Conservation (phyloP, 2,797 vertebrate species). For the Rhyacichthys aspro region DNA sequence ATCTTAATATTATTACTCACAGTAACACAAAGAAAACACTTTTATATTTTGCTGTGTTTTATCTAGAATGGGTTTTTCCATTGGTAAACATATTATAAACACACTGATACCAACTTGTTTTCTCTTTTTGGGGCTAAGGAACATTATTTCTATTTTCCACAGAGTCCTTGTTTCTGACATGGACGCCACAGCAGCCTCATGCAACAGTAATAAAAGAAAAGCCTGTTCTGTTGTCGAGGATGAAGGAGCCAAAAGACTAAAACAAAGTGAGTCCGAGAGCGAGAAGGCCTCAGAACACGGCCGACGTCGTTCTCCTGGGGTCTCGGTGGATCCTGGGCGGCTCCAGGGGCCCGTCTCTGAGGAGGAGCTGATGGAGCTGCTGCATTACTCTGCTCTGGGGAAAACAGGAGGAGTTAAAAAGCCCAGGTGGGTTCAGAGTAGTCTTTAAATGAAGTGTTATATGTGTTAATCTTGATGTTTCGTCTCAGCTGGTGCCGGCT, state of each 20-base stretch:
- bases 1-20: too few species aligned
- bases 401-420: conserved; percentile 60
- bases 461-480: background rate
- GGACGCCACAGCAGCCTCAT: conserved; percentile 23
- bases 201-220: conserved; percentile 50
- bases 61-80: too few species aligned
- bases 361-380: conserved; percentile 80
- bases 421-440: conserved; percentile 75
- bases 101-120: too few species aligned
- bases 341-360: conserved; percentile 69
- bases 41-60: too few species aligned
- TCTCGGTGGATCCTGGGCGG: conserved; percentile 44
- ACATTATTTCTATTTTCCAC: background rate
- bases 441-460: background rate
- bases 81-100: too few species aligned
- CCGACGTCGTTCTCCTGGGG: conserved; percentile 9
- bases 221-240: background rate
- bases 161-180: conserved; percentile 32
- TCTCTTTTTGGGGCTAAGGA: too few species aligned
- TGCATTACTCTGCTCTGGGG: conserved; percentile 85
- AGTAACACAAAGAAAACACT: too few species aligned
- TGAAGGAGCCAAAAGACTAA: conserved; percentile 33
- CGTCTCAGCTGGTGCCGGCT: conserved; percentile 86
- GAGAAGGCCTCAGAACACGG: background rate
- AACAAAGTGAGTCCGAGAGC: background rate